Conservation (phyloP, 2,888 invertebrate genomes). For the Miltochrista miniata region DNA sequence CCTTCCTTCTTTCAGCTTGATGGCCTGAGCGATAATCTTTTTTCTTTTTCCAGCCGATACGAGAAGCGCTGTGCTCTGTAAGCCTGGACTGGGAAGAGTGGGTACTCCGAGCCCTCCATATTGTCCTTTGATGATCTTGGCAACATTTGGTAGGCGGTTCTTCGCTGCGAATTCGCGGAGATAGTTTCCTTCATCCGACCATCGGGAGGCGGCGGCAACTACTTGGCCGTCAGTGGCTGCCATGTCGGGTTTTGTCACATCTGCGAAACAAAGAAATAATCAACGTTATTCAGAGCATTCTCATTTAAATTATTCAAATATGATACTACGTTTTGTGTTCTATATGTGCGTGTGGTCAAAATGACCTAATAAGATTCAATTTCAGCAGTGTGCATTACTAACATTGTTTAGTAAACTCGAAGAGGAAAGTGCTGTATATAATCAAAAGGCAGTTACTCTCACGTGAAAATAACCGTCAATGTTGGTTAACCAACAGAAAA, state of each 20-base stretch:
- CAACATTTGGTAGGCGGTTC: constrained; percentile 91
- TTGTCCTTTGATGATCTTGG: constrained; percentile 96
- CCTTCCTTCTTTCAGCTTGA: constrained; percentile 95
- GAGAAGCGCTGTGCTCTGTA: constrained; percentile 93
- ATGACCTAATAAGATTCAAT: constrained; percentile 12
- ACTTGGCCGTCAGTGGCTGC: constrained; percentile 96
- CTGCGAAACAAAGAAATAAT: constrained; percentile 64
- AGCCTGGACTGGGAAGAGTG: constrained; percentile 92
- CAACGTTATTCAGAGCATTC: background rate
- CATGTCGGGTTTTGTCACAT: constrained; percentile 85
- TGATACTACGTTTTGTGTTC: background rate
- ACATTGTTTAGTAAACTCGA: background rate
- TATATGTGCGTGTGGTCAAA: background rate
- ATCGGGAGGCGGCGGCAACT: constrained; percentile 92
- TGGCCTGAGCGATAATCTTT: constrained; percentile 94
- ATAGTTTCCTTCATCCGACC: constrained; percentile 89
- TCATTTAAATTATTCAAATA: background rate
- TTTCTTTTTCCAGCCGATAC: constrained; percentile 93
- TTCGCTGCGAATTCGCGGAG: constrained; percentile 89
- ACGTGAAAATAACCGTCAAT: constrained; percentile 28
- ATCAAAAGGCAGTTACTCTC: constrained; percentile 3
- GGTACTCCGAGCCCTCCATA: constrained; percentile 96
- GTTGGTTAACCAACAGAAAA: constrained; percentile 32
- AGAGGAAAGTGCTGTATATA: constrained; percentile 10
- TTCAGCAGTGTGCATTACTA: constrained; percentile 5